A percentile compares a stretch with the other conserved stretches of the same genome.
These are phyloP conservation scores for Pimephales promelas DNA, from an alignment of 2,113 vertebrate genomes.

Conservation along the genomic window DNA sequence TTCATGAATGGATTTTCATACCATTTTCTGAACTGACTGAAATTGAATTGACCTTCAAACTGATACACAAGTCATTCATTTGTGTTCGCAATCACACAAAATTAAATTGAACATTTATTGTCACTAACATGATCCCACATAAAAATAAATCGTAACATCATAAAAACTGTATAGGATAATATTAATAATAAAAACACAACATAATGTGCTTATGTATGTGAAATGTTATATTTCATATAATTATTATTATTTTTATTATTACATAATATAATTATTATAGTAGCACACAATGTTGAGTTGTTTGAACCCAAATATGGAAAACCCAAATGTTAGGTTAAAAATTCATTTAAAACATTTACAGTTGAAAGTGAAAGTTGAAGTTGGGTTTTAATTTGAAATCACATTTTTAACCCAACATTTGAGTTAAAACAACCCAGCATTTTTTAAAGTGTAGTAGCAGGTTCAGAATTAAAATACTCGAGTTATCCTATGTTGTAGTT, in stretches of 20 bases:
- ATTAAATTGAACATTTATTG: not conserved
- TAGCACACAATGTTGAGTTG: no score
- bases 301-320: no score
- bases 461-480: not conserved
- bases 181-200: not conserved
- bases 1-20: constrained; percentile 9
- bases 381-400: no score
- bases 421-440: no score
- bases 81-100: not conserved
- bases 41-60: constrained; percentile 29
- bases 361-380: no score
- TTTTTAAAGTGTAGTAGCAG: no score
- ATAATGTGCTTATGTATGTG: not conserved
- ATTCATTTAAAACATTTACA: no score
- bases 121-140: not conserved
- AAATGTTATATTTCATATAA: not conserved
- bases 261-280: not conserved
- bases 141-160: constrained; percentile 2
- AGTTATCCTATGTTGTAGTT: no score
- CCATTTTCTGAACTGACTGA: constrained; percentile 9
- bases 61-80: constrained; percentile 5
- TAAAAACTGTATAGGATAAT: not conserved
- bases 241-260: not conserved
- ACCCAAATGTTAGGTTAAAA: no score
- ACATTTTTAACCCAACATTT: no score